Base-by-base conservation (phyloP, 2,113 vertebrate species). In the Canis aureus region DNA sequence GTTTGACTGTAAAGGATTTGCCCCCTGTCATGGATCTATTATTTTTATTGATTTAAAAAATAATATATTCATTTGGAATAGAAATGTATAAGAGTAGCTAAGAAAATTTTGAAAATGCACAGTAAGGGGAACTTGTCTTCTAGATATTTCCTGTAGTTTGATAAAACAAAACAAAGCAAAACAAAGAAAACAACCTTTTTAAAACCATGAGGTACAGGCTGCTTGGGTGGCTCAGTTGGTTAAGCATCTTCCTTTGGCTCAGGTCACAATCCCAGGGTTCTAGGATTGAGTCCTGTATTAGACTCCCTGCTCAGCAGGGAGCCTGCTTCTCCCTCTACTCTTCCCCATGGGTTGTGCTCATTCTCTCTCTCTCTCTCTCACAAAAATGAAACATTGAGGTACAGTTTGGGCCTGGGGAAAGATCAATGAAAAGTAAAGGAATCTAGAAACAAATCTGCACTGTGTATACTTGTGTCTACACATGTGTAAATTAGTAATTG, bases 1-100 rank as follows among this genome's bases (percentile, higher is more conserved):
- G 4, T 51, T 86, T 95, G 93, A 84, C 12, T 78, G 16, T 82
- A 93, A 96, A 88, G 78, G 23, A 51, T 91, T 87, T 92, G 19
- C 35, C 25, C 0, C 62, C 4, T 53, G 20, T 69, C 69, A 27
- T n/a, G 73, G 16, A 80, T 80, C 43, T 86, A 29, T 83, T 97
- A 53, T 94, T 93, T 67, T 82, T 82, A 12, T 92, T 96, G 51
- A 89, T 74, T 93, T 89, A 43, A 69, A 95, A 95, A 84, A 64
- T 91, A 92, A 51, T 76, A 5, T n/a, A 35, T 84, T 84, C 43
- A 84, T 91, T 91, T 88, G 82, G 59, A 89, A 25, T 84, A 74
- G 60, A 89, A 86, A 89, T 9, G 79, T 35, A 0, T 89, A 86
- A 19, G 10, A 89, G 38, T 71, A 87, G 17, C 66, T 82, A 49